These are phyloP conservation scores for Ichneumoninae sp. DNA, from an alignment of 2,888 invertebrate species.

Conservation along the genomic window DNA sequence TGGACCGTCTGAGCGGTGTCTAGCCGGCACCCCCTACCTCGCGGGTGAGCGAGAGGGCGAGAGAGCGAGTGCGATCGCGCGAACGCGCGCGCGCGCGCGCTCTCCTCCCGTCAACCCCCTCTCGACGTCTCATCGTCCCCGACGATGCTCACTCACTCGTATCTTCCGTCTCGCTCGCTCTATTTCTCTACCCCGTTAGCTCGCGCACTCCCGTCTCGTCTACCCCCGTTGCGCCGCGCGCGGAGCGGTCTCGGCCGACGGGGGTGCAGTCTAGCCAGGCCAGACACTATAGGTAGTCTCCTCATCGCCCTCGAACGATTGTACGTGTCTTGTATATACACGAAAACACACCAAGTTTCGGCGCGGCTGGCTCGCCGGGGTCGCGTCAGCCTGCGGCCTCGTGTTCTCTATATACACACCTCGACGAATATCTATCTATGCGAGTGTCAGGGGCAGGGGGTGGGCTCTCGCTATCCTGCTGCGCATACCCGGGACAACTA, in stretches of 20 bases:
- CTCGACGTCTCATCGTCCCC: conserved; percentile 65
- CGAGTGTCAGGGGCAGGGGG: conserved; percentile 7
- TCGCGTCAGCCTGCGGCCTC: conserved; percentile 71
- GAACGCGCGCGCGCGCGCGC: conserved; percentile 75
- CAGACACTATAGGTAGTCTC: conserved; percentile 75
- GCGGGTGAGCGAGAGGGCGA: conserved; percentile 73
- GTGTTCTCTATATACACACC: conserved; percentile 69
- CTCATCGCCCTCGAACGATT: conserved; percentile 53
- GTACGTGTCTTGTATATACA: conserved; percentile 29
- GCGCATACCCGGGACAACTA: conserved; percentile 59
- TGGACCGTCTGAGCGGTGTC: conserved; percentile 85
- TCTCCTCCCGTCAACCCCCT: conserved; percentile 72
- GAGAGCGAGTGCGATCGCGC: conserved; percentile 53
- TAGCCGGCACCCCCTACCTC: conserved; percentile 84
- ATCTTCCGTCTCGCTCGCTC: conserved; percentile 84
- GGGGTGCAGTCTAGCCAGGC: conserved; percentile 81
- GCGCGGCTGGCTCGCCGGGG: conserved; percentile 61
- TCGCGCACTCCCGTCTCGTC: conserved; percentile 82
- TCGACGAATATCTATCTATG: conserved; percentile 26
- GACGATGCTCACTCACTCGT: conserved; percentile 64
- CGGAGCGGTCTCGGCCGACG: conserved; percentile 75
- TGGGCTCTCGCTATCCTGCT: conserved; percentile 10
- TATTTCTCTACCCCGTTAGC: conserved; percentile 77
- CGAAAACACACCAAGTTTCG: conserved; percentile 53
- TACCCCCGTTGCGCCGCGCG: conserved; percentile 74